phyloP scores from a whole-genome alignment of 2,113 vertebrate species.

The Monopterus albus region DNA sequence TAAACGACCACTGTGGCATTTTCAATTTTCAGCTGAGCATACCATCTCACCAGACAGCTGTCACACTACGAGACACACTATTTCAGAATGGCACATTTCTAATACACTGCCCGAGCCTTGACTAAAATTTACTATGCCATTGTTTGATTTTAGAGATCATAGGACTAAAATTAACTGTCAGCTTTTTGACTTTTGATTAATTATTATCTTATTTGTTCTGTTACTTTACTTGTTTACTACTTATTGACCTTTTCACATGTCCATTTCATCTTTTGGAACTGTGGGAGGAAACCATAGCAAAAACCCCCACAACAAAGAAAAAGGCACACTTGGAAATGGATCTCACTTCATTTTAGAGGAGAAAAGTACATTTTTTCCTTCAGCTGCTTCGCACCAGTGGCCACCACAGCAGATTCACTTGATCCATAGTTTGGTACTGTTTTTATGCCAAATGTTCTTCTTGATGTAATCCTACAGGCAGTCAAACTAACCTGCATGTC shows the following conservation, averaged over 20 bases:
- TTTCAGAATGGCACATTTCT: slow-evolving; percentile 42
- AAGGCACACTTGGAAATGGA: too few relatives aligned
- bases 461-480: too few relatives aligned
- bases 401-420: too few relatives aligned
- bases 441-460: too few relatives aligned
- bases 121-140: slow-evolving; percentile 20
- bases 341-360: slow-evolving; percentile 4
- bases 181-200: not conserved
- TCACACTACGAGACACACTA: slow-evolving; percentile 44
- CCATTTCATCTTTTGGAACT: not conserved
- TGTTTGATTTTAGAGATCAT: slow-evolving; percentile 13
- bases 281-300: not conserved
- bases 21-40: slow-evolving; percentile 56
- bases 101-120: slow-evolving; percentile 23
- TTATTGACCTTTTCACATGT: not conserved
- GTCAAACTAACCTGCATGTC: too few relatives aligned
- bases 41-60: slow-evolving; percentile 52
- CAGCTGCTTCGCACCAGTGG: too few relatives aligned
- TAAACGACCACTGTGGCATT: slow-evolving; percentile 56
- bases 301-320: not conserved
- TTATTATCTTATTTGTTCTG: not conserved
- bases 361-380: too few relatives aligned
- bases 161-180: not conserved
- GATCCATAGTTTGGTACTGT: too few relatives aligned
- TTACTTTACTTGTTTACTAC: not conserved